Evolutionary conservation across 2,113 vertebrate species (phyloP).

Genomic region (Cynoglossus semilaevis): DNA sequence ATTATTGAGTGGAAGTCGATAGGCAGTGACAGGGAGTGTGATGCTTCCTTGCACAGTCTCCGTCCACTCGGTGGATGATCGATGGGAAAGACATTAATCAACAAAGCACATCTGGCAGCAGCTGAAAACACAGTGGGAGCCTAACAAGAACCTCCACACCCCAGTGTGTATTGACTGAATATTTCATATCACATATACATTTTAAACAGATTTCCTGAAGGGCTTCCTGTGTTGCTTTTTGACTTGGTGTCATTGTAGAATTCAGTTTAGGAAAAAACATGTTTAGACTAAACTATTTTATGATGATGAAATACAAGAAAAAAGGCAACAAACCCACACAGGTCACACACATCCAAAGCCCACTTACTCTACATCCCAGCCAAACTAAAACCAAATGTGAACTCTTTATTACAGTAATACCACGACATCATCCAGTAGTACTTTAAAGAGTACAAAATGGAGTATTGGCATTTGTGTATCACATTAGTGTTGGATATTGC

Average conservation of each 20-base stretch:
- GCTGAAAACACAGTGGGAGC: slow-evolving; percentile 43
- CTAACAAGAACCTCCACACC: slow-evolving; percentile 50
- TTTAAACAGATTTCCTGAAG: background rate
- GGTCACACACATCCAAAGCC: no score
- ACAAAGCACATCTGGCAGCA: slow-evolving; percentile 55
- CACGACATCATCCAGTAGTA: no score
- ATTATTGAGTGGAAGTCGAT: slow-evolving; percentile 58
- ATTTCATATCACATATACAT: background rate
- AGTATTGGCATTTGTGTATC: no score
- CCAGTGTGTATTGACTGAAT: slow-evolving; percentile 3
- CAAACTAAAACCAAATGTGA: no score
- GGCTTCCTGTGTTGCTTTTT: slow-evolving; percentile 1
- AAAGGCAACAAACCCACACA: no score
- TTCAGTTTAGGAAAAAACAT: no score
- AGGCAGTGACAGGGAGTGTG: slow-evolving; percentile 34
- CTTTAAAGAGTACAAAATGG: no score
- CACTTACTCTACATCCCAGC: no score
- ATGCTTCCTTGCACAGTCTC: slow-evolving; percentile 37
- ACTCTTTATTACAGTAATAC: no score
- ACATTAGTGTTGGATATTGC: no score
- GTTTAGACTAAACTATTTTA: no score
- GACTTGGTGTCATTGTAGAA: background rate
- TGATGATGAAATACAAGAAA: no score
- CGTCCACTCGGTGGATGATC: slow-evolving; percentile 42
- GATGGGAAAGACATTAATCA: slow-evolving; percentile 68